Conservation (phyloP, 2,113 vertebrate species). For the Mesoclemmys tuberculata region DNA sequence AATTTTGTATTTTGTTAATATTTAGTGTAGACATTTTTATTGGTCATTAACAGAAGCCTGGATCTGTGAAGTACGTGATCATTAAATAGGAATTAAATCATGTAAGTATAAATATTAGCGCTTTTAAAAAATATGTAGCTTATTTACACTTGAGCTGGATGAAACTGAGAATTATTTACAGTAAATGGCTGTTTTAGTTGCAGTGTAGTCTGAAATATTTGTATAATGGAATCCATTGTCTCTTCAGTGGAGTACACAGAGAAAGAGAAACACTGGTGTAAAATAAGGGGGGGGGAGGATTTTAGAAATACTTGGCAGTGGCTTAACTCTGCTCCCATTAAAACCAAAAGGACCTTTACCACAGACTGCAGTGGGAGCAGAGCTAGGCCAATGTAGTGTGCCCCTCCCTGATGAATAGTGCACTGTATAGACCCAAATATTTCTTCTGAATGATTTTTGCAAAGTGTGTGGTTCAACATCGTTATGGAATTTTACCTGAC, state of each 20-base stretch:
- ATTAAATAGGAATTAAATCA: slow-evolving; percentile 45
- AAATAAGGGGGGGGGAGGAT: background rate
- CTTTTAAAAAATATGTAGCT: background rate
- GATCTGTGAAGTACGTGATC: background rate
- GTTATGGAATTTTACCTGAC: background rate
- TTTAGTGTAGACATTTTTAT: background rate
- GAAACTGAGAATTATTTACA: slow-evolving; percentile 20
- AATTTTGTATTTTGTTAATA: slow-evolving; percentile 48
- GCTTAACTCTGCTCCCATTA: background rate
- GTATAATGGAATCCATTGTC: slow-evolving; percentile 52
- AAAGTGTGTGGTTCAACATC: slow-evolving; percentile 27
- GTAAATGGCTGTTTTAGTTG: background rate
- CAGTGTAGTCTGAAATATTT: background rate
- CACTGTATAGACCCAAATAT: slow-evolving; percentile 1
- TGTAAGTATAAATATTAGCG: slow-evolving; percentile 30
- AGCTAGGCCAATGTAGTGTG: background rate
- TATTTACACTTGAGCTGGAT: slow-evolving; percentile 12
- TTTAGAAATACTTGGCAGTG: slow-evolving; percentile 11
- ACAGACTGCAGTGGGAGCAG: background rate
- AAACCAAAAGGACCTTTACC: background rate
- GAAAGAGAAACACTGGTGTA: background rate
- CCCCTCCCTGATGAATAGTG: slow-evolving; percentile 19
- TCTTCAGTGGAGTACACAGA: background rate
- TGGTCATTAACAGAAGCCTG: background rate
- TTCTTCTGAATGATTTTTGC: slow-evolving; percentile 20